phyloP scores from a whole-genome alignment of 2,888 invertebrate genomes.

The Acronicta aceris region DNA sequence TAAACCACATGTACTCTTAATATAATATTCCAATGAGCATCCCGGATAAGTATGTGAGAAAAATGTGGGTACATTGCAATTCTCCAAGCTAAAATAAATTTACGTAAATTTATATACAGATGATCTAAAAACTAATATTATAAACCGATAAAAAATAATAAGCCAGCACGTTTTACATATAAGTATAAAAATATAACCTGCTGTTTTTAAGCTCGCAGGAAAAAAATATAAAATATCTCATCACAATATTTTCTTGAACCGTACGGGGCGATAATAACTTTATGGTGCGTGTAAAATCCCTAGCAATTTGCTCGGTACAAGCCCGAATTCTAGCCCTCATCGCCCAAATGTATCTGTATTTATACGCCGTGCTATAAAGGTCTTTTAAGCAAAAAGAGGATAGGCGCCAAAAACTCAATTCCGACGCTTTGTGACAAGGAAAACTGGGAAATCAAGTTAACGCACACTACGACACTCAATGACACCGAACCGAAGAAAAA shows the following conservation, averaged over 20 bases:
- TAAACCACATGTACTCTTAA: no score
- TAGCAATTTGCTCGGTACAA: constrained; percentile 49
- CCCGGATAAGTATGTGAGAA: no score
- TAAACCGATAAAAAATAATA: constrained; percentile 30
- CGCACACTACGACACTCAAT: constrained; percentile 51
- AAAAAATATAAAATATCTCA: constrained; percentile 49
- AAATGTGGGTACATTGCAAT: no score
- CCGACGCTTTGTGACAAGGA: constrained; percentile 60
- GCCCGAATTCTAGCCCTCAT: constrained; percentile 50
- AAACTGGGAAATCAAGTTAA: constrained; percentile 63
- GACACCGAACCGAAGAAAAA: constrained; percentile 24
- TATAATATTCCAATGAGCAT: no score
- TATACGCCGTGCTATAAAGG: constrained; percentile 51
- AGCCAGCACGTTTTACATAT: constrained; percentile 20
- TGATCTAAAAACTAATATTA: constrained; percentile 6
- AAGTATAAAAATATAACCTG: constrained; percentile 32
- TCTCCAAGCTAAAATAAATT: neutral
- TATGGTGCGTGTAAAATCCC: constrained; percentile 55
- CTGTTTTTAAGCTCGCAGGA: constrained; percentile 27
- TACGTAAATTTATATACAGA: neutral
- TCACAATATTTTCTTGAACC: constrained; percentile 49
- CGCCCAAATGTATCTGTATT: constrained; percentile 52
- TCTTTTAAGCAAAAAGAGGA: constrained; percentile 56
- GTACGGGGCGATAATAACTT: constrained; percentile 54
- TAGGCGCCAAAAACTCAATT: constrained; percentile 63